Evolutionary conservation across 2,797 vertebrate genomes (phyloP).

Genomic region (Sebastes kiyomatsui): DNA sequence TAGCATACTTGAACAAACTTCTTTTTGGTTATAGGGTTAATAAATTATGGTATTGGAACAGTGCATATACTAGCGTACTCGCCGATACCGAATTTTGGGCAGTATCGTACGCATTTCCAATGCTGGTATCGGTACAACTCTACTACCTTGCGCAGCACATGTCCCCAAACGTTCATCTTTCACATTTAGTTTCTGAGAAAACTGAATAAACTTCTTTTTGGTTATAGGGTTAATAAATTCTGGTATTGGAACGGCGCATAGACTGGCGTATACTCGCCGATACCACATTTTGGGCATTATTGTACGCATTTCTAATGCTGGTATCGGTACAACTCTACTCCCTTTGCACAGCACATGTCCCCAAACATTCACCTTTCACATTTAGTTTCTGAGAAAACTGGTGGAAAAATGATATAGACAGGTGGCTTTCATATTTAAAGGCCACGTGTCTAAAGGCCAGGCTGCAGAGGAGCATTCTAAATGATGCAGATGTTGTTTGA

Average conservation of each 20-base stretch:
- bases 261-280: too few species aligned
- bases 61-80: too few species aligned
- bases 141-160: neutral
- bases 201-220: neutral
- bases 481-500: constrained; percentile 51
- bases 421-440: constrained; percentile 24
- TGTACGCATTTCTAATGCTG: too few species aligned
- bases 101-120: too few species aligned
- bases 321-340: neutral
- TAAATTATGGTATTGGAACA: too few species aligned
- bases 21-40: too few species aligned
- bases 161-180: neutral
- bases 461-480: constrained; percentile 11
- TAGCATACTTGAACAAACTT: too few species aligned
- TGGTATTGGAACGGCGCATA: too few species aligned
- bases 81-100: too few species aligned
- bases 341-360: neutral
- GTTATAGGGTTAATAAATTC: too few species aligned
- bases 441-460: constrained; percentile 7
- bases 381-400: neutral
- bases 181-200: neutral
- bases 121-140: too few species aligned
- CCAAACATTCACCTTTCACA: neutral
- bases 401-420: neutral
- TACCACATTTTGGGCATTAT: too few species aligned